Evolutionary conservation across 2,888 invertebrate genomes (phyloP), one percentile per base, ranked within the genome.

Genomic region (Scaptomyza polygonia): DNA sequence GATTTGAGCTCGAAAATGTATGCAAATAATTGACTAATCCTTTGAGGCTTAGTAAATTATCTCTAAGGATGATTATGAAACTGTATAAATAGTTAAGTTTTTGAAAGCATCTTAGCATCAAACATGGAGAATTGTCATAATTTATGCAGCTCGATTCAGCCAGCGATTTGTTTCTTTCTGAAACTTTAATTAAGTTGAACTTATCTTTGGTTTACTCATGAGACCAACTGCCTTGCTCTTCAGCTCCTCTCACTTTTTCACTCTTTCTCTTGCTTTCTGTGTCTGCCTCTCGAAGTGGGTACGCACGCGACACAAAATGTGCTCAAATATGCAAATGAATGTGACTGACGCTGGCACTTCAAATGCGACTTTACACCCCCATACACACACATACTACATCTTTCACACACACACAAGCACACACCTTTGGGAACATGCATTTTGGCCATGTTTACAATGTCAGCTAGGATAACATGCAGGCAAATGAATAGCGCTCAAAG

Each of bases 401-500:
- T 4, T 25, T 25, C 39, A 36, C 43, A 45, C 21, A 47, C 51
- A 45, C 44, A 30, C 48, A n/a, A n/a, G 3, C 21, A 61, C 58
- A 69, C 81, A 80, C 78, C 68, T 79, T 63, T 55, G 75, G 75
- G 58, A 75, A 84, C 82, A 82, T 82, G 82, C 82, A 86, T 83
- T 86, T 86, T 75, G 82, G 82, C 80, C 84, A 83, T 82, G 82
- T 86, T 82, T 86, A 82, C 82, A 86, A 82, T 82, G 86, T 80
- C 82, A 82, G 85, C 80, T 77, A 75, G 82, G 86, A 86, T 82
- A 86, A 80, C 79, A 83, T 59, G 72, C 72, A 65, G 45, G 58
- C 83, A 65, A 43, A 59, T 44, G 67, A 53, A 39, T 49, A 43
- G 57, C 61, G 40, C 72, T 61, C 55, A 52, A 43, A 67, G 69